A percentile compares a stretch with the other conserved stretches of the same genome.
Conservation (phyloP, 2,888 invertebrate species). For the Lepidocyrtinus sp. region DNA sequence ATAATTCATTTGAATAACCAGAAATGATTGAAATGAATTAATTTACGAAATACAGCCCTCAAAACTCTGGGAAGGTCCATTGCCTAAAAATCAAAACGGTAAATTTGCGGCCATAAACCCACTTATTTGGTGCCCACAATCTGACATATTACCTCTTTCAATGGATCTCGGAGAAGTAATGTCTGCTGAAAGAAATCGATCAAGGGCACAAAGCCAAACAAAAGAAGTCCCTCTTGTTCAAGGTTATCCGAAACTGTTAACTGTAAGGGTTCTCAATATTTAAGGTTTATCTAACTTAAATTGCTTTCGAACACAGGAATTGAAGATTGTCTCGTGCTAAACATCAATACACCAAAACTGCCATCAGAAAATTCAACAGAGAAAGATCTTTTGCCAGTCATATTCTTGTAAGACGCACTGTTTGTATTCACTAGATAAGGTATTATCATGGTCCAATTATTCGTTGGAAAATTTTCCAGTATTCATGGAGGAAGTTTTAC, state of each 20-base stretch:
- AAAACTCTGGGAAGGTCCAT: constrained; percentile 22
- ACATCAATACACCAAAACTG: constrained; percentile 50
- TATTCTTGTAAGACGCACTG: constrained; percentile 35
- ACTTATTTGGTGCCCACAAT: constrained; percentile 40
- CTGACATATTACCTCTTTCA: constrained; percentile 8
- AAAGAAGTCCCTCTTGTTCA: constrained; percentile 4
- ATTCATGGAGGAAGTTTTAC: constrained; percentile 50
- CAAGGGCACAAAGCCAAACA: background rate
- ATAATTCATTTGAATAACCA: constrained; percentile 4
- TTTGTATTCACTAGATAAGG: too few species aligned
- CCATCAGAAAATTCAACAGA: background rate
- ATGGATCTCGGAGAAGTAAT: background rate
- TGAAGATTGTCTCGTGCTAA: constrained; percentile 49
- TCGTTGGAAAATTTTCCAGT: constrained; percentile 7
- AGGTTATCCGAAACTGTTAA: background rate
- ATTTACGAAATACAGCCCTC: constrained; percentile 46
- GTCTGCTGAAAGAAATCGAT: background rate
- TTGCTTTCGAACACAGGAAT: constrained; percentile 17
- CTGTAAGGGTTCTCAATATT: background rate
- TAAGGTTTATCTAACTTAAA: background rate
- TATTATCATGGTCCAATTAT: background rate
- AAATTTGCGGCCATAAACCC: constrained; percentile 29
- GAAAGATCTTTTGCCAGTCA: constrained; percentile 35
- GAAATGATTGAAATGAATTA: too few species aligned
- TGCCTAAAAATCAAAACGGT: constrained; percentile 22